Percentiles rank a stretch among this genome's conserved stretches.
Conservation (phyloP, 2,113 vertebrate species). For the Sisor rabdophorus region DNA sequence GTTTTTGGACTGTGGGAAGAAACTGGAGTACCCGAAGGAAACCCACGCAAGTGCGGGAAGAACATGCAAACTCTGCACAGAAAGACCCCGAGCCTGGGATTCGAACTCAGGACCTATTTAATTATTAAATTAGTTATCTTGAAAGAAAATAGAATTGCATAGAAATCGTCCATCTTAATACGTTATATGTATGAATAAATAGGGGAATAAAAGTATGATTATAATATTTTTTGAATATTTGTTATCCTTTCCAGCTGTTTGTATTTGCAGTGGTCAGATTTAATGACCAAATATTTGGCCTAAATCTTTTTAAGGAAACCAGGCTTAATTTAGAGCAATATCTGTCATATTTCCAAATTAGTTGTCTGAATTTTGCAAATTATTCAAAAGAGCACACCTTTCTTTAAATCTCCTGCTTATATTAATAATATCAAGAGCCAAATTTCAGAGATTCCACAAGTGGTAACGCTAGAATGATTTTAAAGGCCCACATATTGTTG, state of each 20-base stretch:
- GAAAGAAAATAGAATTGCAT: not conserved
- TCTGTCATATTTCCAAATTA: slow-evolving; percentile 29
- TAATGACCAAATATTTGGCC: not conserved
- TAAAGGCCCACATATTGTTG: no score
- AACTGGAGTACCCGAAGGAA: no score
- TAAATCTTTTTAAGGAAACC: slow-evolving; percentile 6
- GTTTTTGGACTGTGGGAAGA: no score
- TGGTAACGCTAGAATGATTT: no score
- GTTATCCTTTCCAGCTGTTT: not conserved
- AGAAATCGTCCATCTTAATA: not conserved
- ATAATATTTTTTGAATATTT: not conserved
- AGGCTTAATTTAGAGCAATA: slow-evolving; percentile 20
- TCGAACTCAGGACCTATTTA: no score
- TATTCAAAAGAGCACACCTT: slow-evolving; percentile 10
- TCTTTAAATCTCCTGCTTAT: slow-evolving; percentile 27
- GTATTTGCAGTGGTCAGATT: not conserved
- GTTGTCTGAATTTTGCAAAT: slow-evolving; percentile 30
- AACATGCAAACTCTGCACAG: no score
- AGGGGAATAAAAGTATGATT: not conserved
- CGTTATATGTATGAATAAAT: not conserved
- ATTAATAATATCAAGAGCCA: slow-evolving; percentile 22
- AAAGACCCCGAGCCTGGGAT: no score
- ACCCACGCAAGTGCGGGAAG: no score
- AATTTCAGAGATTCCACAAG: not conserved
- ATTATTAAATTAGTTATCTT: not conserved